Base-by-base conservation (phyloP, 2,888 invertebrate genomes). In the Periphyllus acericola region DNA sequence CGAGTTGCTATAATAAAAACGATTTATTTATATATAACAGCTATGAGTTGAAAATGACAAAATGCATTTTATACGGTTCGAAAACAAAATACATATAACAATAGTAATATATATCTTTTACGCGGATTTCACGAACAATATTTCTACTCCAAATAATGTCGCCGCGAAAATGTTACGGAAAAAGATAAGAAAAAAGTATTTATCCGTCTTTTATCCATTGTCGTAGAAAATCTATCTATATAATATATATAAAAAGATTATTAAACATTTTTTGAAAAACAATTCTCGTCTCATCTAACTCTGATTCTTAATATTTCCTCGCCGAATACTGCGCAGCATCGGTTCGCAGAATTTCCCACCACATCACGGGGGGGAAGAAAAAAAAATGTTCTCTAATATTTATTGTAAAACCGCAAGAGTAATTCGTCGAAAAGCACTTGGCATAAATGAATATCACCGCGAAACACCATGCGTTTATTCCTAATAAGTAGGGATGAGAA, bases 251-350 rank as follows among this genome's bases (percentile, higher is more conserved):
- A 40, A 32, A 29, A 29, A 81, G 40, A 81, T 40, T 81, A 81
- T 81, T 68, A 80, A 80, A 80, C 29, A 40, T 25, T n/a, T 60
- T 80, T 29, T 2, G 4, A 21, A 46, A 68, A 81, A 68, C 40
- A 11, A n/a, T 68, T 81, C 32, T 29, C 46, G 40, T 68, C 19
- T 81, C 36, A 32, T 81, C 4, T 25, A 46, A 71, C 21, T 81
- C 21, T 19, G 40, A 68, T 71, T 81, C 40, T 32, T 81, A 68
- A 68, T 32, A 81, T 81, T 81, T 60, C 36, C 6, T 9, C 34
- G n/a, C 34, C 21, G 78, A 40, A 34, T 34, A 36, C 32, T n/a
- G 17, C 17, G 32, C 32, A n/a, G 25, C 36, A 21, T n/a, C 21
- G 11, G 8, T 55, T 9, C 3, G 1, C 29, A 68, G 68, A 46